phyloP scores from a whole-genome alignment of 2,113 vertebrate genomes.

The Epinephelus moara region DNA sequence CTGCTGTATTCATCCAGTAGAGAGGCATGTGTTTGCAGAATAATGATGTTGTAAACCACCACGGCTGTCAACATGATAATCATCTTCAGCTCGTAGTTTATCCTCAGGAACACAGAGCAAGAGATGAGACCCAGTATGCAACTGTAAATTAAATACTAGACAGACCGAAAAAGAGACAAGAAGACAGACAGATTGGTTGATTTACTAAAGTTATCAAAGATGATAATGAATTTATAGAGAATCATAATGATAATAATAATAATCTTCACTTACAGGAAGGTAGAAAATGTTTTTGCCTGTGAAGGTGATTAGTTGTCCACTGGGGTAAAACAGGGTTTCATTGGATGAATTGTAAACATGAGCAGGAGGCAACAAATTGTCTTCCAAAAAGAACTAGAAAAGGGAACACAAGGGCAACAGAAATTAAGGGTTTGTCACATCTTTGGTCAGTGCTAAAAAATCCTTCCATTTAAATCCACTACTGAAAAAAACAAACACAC shows the following conservation, averaged over 20 bases:
- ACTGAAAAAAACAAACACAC: constrained; percentile 1
- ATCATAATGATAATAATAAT: not conserved
- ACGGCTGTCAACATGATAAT: constrained; percentile 94
- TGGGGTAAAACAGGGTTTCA: constrained; percentile 82
- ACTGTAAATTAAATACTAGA: constrained; percentile 98
- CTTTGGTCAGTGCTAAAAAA: not conserved
- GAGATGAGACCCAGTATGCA: constrained; percentile 97
- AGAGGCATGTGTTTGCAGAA: constrained; percentile 92
- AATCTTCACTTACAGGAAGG: constrained; percentile 91
- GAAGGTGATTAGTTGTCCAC: constrained; percentile 82
- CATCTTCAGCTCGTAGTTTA: constrained; percentile 98
- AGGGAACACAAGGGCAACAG: constrained; percentile 32
- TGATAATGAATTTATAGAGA: not conserved
- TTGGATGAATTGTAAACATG: constrained; percentile 90
- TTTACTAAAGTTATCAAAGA: constrained; percentile 1
- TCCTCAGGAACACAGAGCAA: constrained; percentile 96
- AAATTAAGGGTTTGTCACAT: constrained; percentile 7
- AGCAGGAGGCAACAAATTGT: constrained; percentile 74
- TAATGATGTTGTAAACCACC: constrained; percentile 93
- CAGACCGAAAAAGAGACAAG: constrained; percentile 24
- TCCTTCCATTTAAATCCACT: not conserved
- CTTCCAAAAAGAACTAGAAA: constrained; percentile 93
- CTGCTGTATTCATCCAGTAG: constrained; percentile 94
- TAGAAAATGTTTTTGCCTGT: constrained; percentile 92
- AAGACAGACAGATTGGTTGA: not conserved